These are phyloP conservation scores for Columba guinea DNA, from an alignment of 2,797 vertebrate species.

Conservation along the genomic window DNA sequence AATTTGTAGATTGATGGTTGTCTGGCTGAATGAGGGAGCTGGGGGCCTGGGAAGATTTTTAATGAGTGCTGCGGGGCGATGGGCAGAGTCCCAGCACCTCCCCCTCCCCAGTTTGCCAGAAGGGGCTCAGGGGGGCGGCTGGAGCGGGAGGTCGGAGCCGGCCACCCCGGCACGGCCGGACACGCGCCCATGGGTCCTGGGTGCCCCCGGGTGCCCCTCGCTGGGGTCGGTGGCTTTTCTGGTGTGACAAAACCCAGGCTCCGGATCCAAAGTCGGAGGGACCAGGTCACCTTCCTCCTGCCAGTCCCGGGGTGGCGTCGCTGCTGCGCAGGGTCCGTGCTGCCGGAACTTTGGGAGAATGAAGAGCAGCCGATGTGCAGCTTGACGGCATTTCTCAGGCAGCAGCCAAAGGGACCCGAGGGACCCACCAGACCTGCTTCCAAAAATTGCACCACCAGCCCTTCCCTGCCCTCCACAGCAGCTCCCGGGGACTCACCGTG, in stretches of 20 bases:
- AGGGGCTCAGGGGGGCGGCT: not conserved
- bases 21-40: not conserved
- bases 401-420: fast-evolving
- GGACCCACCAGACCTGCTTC: not conserved
- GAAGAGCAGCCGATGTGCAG: not conserved
- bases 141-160: not conserved
- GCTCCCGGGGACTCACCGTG: not conserved
- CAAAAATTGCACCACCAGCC: not conserved
- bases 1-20: slow-evolving; percentile 35
- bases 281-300: not conserved
- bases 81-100: not conserved
- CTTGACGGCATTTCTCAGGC: no score
- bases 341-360: fast-evolving
- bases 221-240: fast-evolving
- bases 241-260: no score
- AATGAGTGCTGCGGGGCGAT: not conserved
- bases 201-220: no score
- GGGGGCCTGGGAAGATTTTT: slow-evolving; percentile 49
- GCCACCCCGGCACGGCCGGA: fast-evolving
- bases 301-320: fast-evolving
- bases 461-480: no score
- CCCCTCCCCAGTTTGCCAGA: not conserved
- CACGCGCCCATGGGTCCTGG: not conserved
- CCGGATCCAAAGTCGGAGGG: not conserved
- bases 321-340: fast-evolving